phyloP scores from a whole-genome alignment of 2,888 invertebrate genomes.

The Cistogaster globosa region DNA sequence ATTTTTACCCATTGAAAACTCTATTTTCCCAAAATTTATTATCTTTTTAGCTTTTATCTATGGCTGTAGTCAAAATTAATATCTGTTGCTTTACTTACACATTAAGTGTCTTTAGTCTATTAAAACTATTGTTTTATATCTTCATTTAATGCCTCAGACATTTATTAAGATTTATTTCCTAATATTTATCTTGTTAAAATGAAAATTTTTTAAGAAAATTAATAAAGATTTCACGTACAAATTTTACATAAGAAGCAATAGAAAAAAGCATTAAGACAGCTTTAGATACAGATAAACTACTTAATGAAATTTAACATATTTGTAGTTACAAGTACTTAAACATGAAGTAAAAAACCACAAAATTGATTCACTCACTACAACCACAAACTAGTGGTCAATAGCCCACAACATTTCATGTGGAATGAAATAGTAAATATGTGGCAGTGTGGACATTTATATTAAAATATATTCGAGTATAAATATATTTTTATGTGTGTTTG shows the following conservation, averaged over 20 bases:
- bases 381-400: constrained; percentile 63
- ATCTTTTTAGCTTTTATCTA: no score
- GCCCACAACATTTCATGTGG: constrained; percentile 41
- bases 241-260: background rate
- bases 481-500: constrained; percentile 21
- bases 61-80: background rate
- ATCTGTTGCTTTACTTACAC: background rate
- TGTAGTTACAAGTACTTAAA: constrained; percentile 32
- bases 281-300: background rate
- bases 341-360: constrained; percentile 57
- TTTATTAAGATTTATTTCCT: background rate
- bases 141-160: background rate
- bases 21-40: no score
- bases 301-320: constrained; percentile 26
- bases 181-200: background rate
- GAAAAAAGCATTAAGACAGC: background rate
- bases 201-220: background rate
- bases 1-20: background rate
- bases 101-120: background rate
- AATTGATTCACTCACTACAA: constrained; percentile 53
- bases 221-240: constrained; percentile 2
- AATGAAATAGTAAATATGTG: constrained; percentile 15
- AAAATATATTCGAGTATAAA: constrained; percentile 8
- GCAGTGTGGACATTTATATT: constrained; percentile 7
- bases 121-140: background rate